Evolutionary conservation across 2,797 vertebrate genomes (phyloP).

Genomic region (Nyctalus aviator): DNA sequence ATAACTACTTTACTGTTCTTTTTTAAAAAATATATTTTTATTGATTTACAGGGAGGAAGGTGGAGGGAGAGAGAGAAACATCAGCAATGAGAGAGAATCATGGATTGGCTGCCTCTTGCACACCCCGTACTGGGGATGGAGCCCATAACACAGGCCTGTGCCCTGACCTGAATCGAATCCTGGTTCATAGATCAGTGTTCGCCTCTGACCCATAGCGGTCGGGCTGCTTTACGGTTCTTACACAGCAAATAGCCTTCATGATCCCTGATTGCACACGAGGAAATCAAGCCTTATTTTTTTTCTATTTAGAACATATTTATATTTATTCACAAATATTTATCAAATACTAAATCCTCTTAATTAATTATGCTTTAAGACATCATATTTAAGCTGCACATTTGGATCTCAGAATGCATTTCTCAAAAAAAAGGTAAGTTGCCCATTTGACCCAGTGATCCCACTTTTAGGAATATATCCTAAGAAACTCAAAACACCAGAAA

Average conservation of each 20-base stretch:
- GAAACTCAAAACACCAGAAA: too few species aligned
- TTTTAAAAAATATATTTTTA: not conserved
- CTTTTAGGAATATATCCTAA: too few species aligned
- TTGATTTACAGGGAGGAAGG: too few species aligned
- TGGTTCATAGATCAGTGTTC: not conserved
- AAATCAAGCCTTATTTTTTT: not conserved
- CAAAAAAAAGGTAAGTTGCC: not conserved
- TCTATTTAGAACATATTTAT: not conserved
- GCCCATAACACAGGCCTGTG: not conserved
- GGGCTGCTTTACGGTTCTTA: not conserved
- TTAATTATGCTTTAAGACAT: not conserved
- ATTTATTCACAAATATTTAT: slow-evolving; percentile 31
- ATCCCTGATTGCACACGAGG: not conserved
- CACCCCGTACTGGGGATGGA: too few species aligned
- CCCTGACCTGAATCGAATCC: not conserved
- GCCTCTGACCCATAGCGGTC: too few species aligned
- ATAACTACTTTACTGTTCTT: not conserved
- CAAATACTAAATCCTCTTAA: slow-evolving; percentile 31
- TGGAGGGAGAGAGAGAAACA: too few species aligned
- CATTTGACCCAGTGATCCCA: too few species aligned
- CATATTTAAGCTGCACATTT: not conserved
- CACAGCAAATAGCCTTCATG: not conserved
- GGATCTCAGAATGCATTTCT: slow-evolving; percentile 9
- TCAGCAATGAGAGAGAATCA: too few species aligned
- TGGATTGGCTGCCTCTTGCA: not conserved